phyloP scores from a whole-genome alignment of 2,113 vertebrate genomes.

The Pao palembangensis region DNA sequence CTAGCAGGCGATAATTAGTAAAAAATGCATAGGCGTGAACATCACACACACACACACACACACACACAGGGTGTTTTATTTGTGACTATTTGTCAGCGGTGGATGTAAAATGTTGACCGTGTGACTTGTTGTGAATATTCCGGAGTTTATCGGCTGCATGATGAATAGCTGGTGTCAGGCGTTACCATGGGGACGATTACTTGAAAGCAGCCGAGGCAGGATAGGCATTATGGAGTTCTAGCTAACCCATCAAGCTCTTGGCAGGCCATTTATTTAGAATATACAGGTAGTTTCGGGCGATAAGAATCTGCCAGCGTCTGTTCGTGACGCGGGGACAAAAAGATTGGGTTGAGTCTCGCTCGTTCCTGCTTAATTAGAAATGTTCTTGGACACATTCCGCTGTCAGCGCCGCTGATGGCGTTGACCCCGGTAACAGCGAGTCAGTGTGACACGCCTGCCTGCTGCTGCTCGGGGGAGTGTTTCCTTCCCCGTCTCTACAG shows the following conservation, averaged over 20 bases:
- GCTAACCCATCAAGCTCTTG: constrained; percentile 70
- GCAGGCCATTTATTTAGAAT: constrained; percentile 73
- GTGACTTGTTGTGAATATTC: constrained; percentile 63
- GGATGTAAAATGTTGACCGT: constrained; percentile 16
- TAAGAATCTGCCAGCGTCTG: constrained; percentile 44
- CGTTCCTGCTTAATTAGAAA: constrained; percentile 57
- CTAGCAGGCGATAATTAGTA: no score
- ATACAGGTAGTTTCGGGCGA: constrained; percentile 67
- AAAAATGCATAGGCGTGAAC: no score
- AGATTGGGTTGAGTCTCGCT: constrained; percentile 39
- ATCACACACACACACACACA: no score
- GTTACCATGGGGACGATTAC: constrained; percentile 77
- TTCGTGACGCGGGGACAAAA: constrained; percentile 29
- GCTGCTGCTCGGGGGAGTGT: constrained; percentile 18
- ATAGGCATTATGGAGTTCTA: constrained; percentile 71
- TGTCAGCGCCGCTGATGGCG: constrained; percentile 9
- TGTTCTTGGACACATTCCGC: constrained; percentile 26
- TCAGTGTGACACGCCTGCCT: not conserved
- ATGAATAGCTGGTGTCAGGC: constrained; percentile 76
- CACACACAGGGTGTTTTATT: no score
- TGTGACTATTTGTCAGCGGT: not conserved
- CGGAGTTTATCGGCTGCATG: constrained; percentile 64
- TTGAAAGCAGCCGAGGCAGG: constrained; percentile 68
- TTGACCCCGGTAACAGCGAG: constrained; percentile 36
- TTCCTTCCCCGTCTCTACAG: constrained; percentile 45